Conservation (phyloP, 1,140 invertebrate genomes). For the Conus betulinus region DNA sequence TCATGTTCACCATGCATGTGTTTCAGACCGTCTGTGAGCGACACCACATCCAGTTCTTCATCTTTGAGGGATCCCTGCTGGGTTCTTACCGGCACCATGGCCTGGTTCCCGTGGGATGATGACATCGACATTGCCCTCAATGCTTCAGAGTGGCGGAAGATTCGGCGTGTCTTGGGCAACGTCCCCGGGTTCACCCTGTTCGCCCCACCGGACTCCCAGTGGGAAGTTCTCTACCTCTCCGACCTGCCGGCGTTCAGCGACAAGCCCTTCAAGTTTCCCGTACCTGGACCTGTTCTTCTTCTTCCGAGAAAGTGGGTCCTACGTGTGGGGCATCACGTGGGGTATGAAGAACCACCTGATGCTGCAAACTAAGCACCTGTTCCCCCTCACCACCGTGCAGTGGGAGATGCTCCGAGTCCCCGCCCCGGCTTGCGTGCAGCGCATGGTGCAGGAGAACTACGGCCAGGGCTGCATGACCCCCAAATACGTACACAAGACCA, state of each 20-base stretch:
- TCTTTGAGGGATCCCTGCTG: conserved; percentile 62
- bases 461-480: conserved; percentile 47
- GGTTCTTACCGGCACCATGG: conserved; percentile 63
- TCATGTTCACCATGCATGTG: conserved; percentile 45
- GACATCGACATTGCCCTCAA: conserved; percentile 68
- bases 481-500: conserved; percentile 53
- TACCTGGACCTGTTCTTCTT: conserved; percentile 71
- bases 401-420: conserved; percentile 57
- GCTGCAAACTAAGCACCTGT: conserved; percentile 56
- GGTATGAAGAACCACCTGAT: conserved; percentile 50
- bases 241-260: conserved; percentile 35
- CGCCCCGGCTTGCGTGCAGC: conserved; percentile 51
- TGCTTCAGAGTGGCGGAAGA: conserved; percentile 44
- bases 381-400: conserved; percentile 50
- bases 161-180: conserved; percentile 40
- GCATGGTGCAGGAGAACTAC: conserved; percentile 47
- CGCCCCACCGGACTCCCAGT: conserved; percentile 46
- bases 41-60: conserved; percentile 57
- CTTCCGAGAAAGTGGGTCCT: conserved; percentile 60
- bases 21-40: conserved; percentile 46
- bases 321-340: conserved; percentile 63
- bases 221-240: conserved; percentile 63
- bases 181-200: conserved; percentile 44
- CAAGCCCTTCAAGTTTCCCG: conserved; percentile 60
- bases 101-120: conserved; percentile 70